Evolutionary conservation across 2,113 vertebrate species (phyloP).

Genomic region (Solea solea): DNA sequence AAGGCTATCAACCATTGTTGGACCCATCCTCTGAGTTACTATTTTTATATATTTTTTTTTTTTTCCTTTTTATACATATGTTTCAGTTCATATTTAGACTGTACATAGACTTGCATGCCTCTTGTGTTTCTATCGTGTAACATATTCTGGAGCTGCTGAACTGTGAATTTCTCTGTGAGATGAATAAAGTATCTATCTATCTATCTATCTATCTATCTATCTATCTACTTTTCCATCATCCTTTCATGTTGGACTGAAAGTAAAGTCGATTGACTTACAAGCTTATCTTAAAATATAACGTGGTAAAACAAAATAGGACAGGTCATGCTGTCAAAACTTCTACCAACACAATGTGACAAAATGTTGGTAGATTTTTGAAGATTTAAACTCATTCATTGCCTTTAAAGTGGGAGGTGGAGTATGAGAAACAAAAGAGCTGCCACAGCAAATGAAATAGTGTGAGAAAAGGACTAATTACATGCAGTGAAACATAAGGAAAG

Average conservation of each 20-base stretch:
- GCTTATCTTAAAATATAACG: background rate
- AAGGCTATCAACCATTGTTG: background rate
- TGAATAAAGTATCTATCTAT: no score
- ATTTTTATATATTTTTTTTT: no score
- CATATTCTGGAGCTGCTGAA: no score
- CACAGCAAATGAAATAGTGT: constrained; percentile 21
- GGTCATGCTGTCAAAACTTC: no score
- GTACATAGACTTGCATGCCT: no score
- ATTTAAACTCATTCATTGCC: background rate
- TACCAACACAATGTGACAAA: no score
- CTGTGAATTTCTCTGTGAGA: no score
- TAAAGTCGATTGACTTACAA: background rate
- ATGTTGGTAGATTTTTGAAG: background rate
- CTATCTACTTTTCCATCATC: no score
- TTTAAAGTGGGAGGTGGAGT: background rate
- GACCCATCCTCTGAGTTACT: background rate
- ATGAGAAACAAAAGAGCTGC: background rate
- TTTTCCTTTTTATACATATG: no score
- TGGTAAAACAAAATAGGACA: background rate
- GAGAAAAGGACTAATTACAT: constrained; percentile 5
- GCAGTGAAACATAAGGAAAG: constrained; percentile 13
- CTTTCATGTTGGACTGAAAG: background rate
- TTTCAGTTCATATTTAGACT: no score
- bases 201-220: no score
- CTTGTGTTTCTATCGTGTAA: no score